Percentiles rank a stretch among this genome's conserved stretches.
Evolutionary conservation across 2,888 invertebrate species (phyloP).

Genomic region (Endotricha flammealis): DNA sequence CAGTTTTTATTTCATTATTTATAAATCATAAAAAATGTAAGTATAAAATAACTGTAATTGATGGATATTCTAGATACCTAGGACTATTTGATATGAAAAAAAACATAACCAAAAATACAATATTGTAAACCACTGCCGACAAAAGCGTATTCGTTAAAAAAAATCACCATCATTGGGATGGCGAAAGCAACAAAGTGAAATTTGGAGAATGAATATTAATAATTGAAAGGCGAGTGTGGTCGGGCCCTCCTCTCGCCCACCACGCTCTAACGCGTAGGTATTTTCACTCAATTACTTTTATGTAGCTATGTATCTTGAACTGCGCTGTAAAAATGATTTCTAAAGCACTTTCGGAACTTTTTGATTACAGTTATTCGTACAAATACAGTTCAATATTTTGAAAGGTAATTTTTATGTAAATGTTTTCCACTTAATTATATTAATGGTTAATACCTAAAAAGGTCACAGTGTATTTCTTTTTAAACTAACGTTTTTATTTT

Average conservation of each 20-base stretch:
- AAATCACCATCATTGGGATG: slow-evolving; percentile 23
- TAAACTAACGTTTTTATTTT: too few species aligned
- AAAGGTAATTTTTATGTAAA: too few species aligned
- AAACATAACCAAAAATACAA: too few species aligned
- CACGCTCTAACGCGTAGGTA: slow-evolving; percentile 14
- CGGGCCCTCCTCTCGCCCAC: slow-evolving; percentile 16
- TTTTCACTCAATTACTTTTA: slow-evolving; percentile 20
- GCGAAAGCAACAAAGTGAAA: slow-evolving; percentile 22
- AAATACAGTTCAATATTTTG: too few species aligned
- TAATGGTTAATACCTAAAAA: too few species aligned
- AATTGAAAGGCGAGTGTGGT: slow-evolving; percentile 31
- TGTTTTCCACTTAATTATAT: too few species aligned
- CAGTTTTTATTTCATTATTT: too few species aligned
- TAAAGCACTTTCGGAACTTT: slow-evolving; percentile 10
- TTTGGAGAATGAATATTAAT: slow-evolving; percentile 33
- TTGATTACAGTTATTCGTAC: slow-evolving; percentile 11
- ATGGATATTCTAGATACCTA: too few species aligned
- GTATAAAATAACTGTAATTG: slow-evolving; percentile 7
- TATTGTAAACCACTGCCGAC: slow-evolving; percentile 18
- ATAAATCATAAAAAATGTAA: neutral
- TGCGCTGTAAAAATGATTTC: slow-evolving; percentile 4
- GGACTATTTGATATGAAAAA: too few species aligned
- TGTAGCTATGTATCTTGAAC: neutral
- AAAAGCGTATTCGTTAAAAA: too few species aligned
- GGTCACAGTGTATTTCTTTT: too few species aligned